Conservation (phyloP, 1,140 invertebrate species). For the Amphibalanus amphitrite region DNA sequence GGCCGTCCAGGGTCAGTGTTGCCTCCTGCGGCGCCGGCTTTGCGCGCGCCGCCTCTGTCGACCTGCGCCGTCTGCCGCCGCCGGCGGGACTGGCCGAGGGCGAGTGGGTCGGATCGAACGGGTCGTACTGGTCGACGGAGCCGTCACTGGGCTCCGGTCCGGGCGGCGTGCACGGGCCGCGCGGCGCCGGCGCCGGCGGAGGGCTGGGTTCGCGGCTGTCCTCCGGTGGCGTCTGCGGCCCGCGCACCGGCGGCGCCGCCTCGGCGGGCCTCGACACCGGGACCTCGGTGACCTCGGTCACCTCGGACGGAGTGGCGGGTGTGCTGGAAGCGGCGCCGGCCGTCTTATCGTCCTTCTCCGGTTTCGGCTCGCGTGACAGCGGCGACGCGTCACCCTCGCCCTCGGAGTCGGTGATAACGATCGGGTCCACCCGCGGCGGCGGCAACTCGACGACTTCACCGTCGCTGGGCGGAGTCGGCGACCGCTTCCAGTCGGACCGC, state of each 20-base stretch:
- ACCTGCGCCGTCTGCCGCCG: neutral
- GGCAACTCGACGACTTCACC: neutral
- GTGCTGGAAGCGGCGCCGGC: neutral
- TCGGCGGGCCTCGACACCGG: neutral
- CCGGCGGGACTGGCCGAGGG: neutral
- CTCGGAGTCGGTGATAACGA: conserved; percentile 5
- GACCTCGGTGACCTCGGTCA: neutral
- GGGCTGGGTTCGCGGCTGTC: no score
- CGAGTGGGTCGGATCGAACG: conserved; percentile 2
- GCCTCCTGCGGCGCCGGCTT: no score
- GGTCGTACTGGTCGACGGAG: neutral
- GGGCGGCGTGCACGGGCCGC: neutral
- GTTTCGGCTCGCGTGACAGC: neutral
- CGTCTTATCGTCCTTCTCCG: neutral
- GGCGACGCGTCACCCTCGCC: neutral
- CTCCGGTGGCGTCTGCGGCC: neutral
- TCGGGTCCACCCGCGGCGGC: neutral
- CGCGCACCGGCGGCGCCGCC: neutral
- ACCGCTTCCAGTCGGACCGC: neutral
- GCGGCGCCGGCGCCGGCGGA: neutral
- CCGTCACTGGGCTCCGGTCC: neutral
- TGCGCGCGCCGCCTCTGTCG: conserved; percentile 26
- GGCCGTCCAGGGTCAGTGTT: no score
- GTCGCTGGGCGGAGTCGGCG: neutral
- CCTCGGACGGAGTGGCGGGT: neutral